A percentile compares a stretch with the other conserved stretches of the same genome.
Evolutionary conservation across 2,113 vertebrate genomes (phyloP).

Genomic region (Bos taurus): DNA sequence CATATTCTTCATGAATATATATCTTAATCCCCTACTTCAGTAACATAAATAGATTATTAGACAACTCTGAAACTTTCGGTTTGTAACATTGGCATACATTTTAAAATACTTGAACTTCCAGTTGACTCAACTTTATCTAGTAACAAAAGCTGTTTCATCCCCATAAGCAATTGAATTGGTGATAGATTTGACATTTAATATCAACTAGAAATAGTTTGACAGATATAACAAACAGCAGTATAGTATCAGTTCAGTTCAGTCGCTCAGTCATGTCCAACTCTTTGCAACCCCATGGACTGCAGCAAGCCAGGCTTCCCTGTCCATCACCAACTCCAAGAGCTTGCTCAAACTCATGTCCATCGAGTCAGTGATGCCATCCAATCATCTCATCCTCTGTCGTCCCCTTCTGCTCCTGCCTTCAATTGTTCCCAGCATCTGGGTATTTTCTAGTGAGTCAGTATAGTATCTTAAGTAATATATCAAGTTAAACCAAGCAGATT

Average conservation of each 20-base stretch:
- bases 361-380: not conserved
- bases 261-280: rapidly evolving
- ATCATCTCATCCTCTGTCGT: not conserved
- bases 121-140: not conserved
- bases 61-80: not conserved
- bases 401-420: not conserved
- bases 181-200: not conserved
- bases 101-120: not conserved
- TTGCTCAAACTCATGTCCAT: not conserved
- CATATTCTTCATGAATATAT: constrained; percentile 6
- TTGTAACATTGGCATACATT: not conserved
- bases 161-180: not conserved
- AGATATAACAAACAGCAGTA: not conserved
- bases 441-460: not conserved
- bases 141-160: not conserved
- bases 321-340: not conserved
- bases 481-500: not conserved
- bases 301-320: not conserved
- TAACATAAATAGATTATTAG: constrained; percentile 39
- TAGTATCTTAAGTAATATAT: not conserved
- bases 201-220: not conserved
- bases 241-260: not conserved
- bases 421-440: not conserved
- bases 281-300: not conserved
- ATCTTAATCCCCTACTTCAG: constrained; percentile 27